Conservation (phyloP, 2,888 invertebrate genomes). For the Platynereis dumerilii region DNA sequence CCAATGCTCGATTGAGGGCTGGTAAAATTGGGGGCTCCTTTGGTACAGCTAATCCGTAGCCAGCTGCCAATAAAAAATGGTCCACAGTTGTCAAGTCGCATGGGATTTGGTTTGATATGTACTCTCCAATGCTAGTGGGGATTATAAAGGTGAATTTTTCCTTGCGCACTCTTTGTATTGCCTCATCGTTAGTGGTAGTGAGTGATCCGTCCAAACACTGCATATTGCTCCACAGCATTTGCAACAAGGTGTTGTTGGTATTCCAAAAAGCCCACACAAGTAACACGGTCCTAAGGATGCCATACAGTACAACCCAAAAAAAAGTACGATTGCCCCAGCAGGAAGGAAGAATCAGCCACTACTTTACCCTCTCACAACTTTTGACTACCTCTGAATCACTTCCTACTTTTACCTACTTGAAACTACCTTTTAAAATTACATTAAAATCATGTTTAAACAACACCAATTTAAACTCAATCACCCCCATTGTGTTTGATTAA, state of each 20-base stretch:
- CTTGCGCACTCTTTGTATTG: slow-evolving; percentile 29
- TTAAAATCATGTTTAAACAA: too few relatives aligned
- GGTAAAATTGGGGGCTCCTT: slow-evolving; percentile 22
- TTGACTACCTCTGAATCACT: too few relatives aligned
- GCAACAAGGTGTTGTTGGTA: too few relatives aligned
- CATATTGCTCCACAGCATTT: slow-evolving; percentile 30
- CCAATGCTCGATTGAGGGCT: slow-evolving; percentile 24
- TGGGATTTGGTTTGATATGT: slow-evolving; percentile 21
- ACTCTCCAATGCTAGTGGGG: too few relatives aligned
- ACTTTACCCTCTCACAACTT: too few relatives aligned
- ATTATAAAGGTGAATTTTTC: slow-evolving; percentile 34
- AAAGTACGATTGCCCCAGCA: too few relatives aligned
- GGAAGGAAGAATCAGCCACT: too few relatives aligned
- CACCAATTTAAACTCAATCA: too few relatives aligned
- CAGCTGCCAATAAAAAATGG: slow-evolving; percentile 26
- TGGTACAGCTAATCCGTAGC: slow-evolving; percentile 26
- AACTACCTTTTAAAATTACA: too few relatives aligned
- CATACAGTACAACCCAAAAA: too few relatives aligned
- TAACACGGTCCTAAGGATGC: slow-evolving; percentile 27
- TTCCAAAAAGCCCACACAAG: slow-evolving; percentile 23
- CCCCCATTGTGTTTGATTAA: too few relatives aligned
- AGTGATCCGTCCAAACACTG: slow-evolving; percentile 15
- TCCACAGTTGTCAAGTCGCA: slow-evolving; percentile 33
- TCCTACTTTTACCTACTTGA: too few relatives aligned
- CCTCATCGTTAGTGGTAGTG: slow-evolving; percentile 27